Conservation (phyloP, 2,797 vertebrate species). For the Thamnophis elegans region DNA sequence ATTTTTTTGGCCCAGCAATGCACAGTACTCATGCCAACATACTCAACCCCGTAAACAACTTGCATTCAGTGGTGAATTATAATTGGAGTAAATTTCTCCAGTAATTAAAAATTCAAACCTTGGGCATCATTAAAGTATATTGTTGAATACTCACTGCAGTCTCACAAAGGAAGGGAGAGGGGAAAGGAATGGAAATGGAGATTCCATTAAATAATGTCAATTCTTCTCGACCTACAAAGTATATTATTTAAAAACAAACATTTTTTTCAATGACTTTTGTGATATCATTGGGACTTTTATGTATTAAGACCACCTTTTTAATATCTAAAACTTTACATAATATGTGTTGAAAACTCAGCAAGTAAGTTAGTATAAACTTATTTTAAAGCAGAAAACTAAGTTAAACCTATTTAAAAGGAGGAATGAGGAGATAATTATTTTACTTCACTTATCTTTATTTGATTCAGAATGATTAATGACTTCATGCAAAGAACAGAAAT, state of each 20-base stretch:
- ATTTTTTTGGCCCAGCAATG: neutral
- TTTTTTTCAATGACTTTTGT: neutral
- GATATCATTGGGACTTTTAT: neutral
- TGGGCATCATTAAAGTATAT: neutral
- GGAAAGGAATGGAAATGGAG: neutral
- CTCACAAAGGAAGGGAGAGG: neutral
- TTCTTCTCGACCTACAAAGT: neutral
- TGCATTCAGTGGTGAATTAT: neutral
- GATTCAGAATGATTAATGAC: constrained; percentile 48
- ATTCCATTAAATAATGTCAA: neutral
- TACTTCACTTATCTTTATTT: constrained; percentile 51
- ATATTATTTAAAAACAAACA: neutral
- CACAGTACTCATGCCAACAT: neutral
- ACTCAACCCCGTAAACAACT: neutral
- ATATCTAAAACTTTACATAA: neutral
- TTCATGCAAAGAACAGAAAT: constrained; percentile 32
- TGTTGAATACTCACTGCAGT: neutral
- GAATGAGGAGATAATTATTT: constrained; percentile 39
- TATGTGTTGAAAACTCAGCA: neutral
- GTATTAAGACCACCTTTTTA: neutral
- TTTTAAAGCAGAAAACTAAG: constrained; percentile 30
- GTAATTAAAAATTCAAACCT: neutral
- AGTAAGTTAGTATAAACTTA: neutral
- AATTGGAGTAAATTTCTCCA: neutral
- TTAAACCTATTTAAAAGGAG: constrained; percentile 35